Evolutionary conservation across 1,140 invertebrate species (phyloP).

Genomic region (Drosophila bocqueti): DNA sequence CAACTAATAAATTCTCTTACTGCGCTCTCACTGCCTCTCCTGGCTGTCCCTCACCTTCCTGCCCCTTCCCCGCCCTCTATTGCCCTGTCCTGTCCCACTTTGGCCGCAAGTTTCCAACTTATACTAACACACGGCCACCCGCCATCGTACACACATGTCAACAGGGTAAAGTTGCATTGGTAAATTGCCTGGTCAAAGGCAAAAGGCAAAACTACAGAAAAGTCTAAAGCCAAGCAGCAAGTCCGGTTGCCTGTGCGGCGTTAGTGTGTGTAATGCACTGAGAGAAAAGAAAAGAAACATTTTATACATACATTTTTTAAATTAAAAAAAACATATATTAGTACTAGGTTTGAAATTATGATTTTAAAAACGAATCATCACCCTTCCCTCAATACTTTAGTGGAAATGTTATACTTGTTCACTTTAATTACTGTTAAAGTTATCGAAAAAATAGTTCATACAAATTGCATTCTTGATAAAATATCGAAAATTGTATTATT

Average conservation of each 20-base stretch:
- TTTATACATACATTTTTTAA: neutral
- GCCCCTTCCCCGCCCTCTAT: neutral
- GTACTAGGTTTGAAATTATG: neutral
- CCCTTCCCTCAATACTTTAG: no score
- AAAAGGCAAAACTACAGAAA: slow-evolving; percentile 25
- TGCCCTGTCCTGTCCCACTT: slow-evolving; percentile 17
- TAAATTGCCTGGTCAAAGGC: slow-evolving; percentile 52
- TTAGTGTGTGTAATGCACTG: neutral
- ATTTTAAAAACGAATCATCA: neutral
- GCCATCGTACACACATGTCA: slow-evolving; percentile 36
- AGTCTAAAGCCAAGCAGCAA: slow-evolving; percentile 24
- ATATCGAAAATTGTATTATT: neutral
- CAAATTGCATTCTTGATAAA: no score
- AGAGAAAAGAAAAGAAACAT: neutral
- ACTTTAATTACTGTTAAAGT: no score
- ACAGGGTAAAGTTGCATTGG: slow-evolving; percentile 52
- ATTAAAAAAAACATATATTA: neutral
- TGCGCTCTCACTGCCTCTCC: slow-evolving; percentile 27
- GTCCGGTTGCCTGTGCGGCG: neutral
- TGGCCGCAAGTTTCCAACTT: slow-evolving; percentile 36
- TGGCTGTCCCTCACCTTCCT: slow-evolving; percentile 3
- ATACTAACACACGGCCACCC: slow-evolving; percentile 1
- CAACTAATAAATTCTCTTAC: slow-evolving; percentile 77
- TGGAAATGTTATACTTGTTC: no score
- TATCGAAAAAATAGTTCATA: no score